Evolutionary conservation across 2,113 vertebrate genomes (phyloP), one percentile per base, ranked within the genome.

Genomic region (Chaetodon trifascialis): DNA sequence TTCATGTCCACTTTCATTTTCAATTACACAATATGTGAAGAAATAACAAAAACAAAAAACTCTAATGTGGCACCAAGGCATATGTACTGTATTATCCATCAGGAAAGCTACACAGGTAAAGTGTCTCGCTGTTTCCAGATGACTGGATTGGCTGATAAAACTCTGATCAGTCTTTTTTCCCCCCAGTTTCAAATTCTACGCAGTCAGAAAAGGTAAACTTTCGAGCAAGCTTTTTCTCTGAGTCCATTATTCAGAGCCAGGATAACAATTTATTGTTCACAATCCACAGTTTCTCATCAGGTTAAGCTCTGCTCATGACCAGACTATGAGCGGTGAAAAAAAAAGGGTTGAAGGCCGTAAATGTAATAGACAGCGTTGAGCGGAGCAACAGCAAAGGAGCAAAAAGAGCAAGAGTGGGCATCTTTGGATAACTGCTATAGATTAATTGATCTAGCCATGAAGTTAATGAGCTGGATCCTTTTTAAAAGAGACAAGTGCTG

Each of bases 371-470:
- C 67, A 73, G 65, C 56, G 74, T 72, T 55, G 62, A 83, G 82
- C 56, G 36, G 51, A 72, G 59, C 56, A 86, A 79, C 66, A 69
- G 80, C 73, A 67, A 62, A 86, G 56, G 81, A 83, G 63, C 55
- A 77, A 88, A 93, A 88, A 75, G 62, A 83, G 83, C 78, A 63
- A 59, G 86, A 88, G 81, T 84, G 86, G 89, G 89, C 90, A 91
- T 91, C 89, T 93, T 93, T 87, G 71, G 79, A 86, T 94, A 94
- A 93, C 92, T 92, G 88, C 89, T 94, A 92, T 93, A 84, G 94
- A 95, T 94, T 94, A 94, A 94, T 94, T 94, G 94, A 92, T 94
- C 83, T 52, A 76, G 76, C 90, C 88, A 86, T 91, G 90, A 94
- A 92, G 91, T 93, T 94, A 95, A 94, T 94, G 94, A 94, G 91